phyloP scores from a whole-genome alignment of 2,797 vertebrate species.

The Pelochelys cantorii region DNA sequence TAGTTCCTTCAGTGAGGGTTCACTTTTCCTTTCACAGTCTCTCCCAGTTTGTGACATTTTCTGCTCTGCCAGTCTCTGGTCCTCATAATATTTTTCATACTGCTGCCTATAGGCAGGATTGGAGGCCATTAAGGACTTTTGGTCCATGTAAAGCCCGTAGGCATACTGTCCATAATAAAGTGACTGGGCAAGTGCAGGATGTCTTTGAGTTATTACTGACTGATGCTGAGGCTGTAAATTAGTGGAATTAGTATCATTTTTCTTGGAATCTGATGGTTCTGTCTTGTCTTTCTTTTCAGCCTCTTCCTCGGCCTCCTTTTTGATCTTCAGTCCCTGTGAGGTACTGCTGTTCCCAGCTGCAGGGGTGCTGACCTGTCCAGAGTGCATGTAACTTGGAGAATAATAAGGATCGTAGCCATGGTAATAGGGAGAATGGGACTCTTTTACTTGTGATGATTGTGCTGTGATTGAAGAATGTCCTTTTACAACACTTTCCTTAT shows the following conservation, averaged over 20 bases:
- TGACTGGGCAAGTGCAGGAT: constrained; percentile 97
- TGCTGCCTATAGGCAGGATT: constrained; percentile 88
- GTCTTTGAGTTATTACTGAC: constrained; percentile 94
- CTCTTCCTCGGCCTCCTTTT: constrained; percentile 90
- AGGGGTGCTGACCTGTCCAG: constrained; percentile 85
- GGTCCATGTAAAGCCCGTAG: constrained; percentile 96
- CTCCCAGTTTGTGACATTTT: constrained; percentile 85
- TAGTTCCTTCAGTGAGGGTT: constrained; percentile 83
- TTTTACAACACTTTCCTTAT: constrained; percentile 87
- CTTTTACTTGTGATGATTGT: constrained; percentile 85
- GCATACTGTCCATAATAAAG: constrained; percentile 98
- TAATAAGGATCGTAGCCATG: constrained; percentile 96
- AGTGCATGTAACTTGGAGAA: constrained; percentile 92
- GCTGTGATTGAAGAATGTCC: constrained; percentile 82
- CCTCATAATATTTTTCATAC: constrained; percentile 92
- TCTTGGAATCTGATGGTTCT: constrained; percentile 82
- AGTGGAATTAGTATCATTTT: constrained; percentile 77
- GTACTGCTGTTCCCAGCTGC: constrained; percentile 82
- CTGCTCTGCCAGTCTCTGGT: constrained; percentile 90
- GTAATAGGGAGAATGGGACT: constrained; percentile 92
- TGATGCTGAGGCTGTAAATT: constrained; percentile 93
- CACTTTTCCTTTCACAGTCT: constrained; percentile 83
- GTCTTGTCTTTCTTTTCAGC: constrained; percentile 86
- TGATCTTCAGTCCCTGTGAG: constrained; percentile 86
- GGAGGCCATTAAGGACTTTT: constrained; percentile 93